Evolutionary conservation across 2,113 vertebrate species (phyloP).

Genomic region (Austrofundulus limnaeus): DNA sequence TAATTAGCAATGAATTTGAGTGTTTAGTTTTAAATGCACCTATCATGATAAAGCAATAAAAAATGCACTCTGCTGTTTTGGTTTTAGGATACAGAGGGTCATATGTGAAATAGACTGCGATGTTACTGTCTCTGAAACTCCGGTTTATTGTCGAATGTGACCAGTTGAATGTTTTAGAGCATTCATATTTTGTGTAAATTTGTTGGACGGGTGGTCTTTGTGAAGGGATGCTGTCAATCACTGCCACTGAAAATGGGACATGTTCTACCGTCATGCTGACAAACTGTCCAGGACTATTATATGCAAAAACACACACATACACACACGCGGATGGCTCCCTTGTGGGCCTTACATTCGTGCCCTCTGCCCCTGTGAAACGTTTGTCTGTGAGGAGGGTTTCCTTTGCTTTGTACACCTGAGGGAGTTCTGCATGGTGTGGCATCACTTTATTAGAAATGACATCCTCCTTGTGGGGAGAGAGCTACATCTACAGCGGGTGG

Average conservation of each 20-base stretch:
- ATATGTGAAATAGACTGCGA: too few species aligned
- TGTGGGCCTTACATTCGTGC: conserved; percentile 15
- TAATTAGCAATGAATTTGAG: too few species aligned
- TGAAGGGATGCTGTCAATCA: conserved; percentile 29
- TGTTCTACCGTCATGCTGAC: conserved; percentile 13
- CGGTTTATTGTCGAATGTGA: too few species aligned
- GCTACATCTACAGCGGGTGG: conserved; percentile 17
- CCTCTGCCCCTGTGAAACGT: conserved; percentile 36
- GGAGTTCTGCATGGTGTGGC: conserved; percentile 53
- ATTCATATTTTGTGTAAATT: not conserved
- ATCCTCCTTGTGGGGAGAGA: conserved; percentile 24
- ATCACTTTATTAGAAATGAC: conserved; percentile 69
- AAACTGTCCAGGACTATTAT: conserved; percentile 25
- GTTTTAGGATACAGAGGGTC: too few species aligned
- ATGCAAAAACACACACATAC: too few species aligned
- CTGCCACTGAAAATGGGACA: conserved; percentile 26
- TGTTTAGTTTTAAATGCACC: too few species aligned
- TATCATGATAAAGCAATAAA: too few species aligned
- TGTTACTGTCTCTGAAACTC: too few species aligned
- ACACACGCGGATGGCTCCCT: not conserved
- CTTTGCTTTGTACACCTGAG: conserved; percentile 71
- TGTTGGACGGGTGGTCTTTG: conserved; percentile 33
- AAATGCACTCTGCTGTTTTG: too few species aligned
- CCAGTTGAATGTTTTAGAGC: too few species aligned
- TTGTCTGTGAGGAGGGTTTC: conserved; percentile 52